These are phyloP conservation scores for Oxyscelio sp. DNA, from an alignment of 2,888 invertebrate species.

Conservation along the genomic window DNA sequence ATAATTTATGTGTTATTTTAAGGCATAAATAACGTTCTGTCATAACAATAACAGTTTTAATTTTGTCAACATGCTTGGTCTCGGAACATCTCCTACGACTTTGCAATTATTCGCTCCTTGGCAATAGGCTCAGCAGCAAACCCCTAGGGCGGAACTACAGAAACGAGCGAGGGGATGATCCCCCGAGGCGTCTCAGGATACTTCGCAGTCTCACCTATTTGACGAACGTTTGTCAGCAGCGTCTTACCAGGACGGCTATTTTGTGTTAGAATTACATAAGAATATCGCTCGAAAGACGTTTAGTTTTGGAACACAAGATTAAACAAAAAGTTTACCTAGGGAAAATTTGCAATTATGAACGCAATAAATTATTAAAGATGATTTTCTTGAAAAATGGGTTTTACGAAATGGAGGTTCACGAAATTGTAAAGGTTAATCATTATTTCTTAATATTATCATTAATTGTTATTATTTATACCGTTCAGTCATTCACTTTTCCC, in stretches of 20 bases:
- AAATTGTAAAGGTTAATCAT: too few relatives aligned
- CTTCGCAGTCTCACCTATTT: conserved; percentile 61
- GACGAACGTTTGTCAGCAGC: conserved; percentile 8
- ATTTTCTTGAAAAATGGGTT: too few relatives aligned
- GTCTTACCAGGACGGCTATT: conserved; percentile 21
- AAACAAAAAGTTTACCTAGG: too few relatives aligned
- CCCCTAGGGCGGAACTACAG: conserved; percentile 55
- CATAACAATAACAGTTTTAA: conserved; percentile 31
- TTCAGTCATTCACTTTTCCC: too few relatives aligned
- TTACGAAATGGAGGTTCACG: too few relatives aligned
- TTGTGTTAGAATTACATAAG: not conserved
- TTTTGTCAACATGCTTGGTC: conserved; percentile 23
- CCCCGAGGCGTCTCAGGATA: conserved; percentile 56
- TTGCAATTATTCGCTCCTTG: conserved; percentile 65
- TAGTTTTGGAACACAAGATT: too few relatives aligned
- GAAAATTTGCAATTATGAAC: too few relatives aligned
- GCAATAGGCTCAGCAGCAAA: conserved; percentile 60
- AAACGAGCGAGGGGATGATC: conserved; percentile 59
- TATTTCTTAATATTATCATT: too few relatives aligned
- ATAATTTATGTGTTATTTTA: too few relatives aligned
- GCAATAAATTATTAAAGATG: too few relatives aligned
- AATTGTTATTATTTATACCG: too few relatives aligned
- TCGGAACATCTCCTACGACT: conserved; percentile 34
- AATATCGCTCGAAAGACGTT: not conserved
- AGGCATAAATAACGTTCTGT: conserved; percentile 4